These are phyloP conservation scores for Lomographa bimaculata DNA, from an alignment of 2,888 invertebrate species.

Conservation along the genomic window DNA sequence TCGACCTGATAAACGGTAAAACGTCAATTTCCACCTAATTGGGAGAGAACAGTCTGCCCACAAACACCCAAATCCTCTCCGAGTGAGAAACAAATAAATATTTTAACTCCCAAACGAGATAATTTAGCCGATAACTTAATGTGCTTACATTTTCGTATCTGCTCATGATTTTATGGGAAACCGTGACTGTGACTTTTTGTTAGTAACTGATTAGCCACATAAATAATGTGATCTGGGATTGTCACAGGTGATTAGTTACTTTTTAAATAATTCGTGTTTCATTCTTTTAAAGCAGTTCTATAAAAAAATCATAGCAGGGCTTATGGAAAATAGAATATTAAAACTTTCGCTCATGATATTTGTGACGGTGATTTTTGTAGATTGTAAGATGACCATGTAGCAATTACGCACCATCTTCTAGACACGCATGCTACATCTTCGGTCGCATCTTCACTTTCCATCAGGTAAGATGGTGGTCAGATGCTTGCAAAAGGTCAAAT, in stretches of 20 bases:
- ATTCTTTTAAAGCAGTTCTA: too few relatives aligned
- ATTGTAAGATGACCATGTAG: too few relatives aligned
- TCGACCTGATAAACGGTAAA: slow-evolving; percentile 79
- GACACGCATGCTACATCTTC: too few relatives aligned
- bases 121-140: slow-evolving; percentile 80
- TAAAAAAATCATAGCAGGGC: too few relatives aligned
- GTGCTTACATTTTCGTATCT: slow-evolving; percentile 81
- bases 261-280: not conserved
- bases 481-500: too few relatives aligned
- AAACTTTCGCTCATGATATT: too few relatives aligned
- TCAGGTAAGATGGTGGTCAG: too few relatives aligned
- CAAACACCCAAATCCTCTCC: slow-evolving; percentile 60
- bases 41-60: slow-evolving; percentile 75
- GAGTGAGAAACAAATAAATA: slow-evolving; percentile 82
- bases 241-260: slow-evolving; percentile 5
- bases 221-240: slow-evolving; percentile 22
- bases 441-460: too few relatives aligned
- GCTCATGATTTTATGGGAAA: slow-evolving; percentile 82
- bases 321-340: too few relatives aligned
- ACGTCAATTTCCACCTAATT: slow-evolving; percentile 84
- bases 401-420: too few relatives aligned
- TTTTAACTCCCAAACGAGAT: slow-evolving; percentile 77
- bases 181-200: slow-evolving; percentile 54
- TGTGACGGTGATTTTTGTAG: too few relatives aligned
- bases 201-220: slow-evolving; percentile 31